phyloP scores from a whole-genome alignment of 2,888 invertebrate genomes.

The Yponomeuta plumbellus region DNA sequence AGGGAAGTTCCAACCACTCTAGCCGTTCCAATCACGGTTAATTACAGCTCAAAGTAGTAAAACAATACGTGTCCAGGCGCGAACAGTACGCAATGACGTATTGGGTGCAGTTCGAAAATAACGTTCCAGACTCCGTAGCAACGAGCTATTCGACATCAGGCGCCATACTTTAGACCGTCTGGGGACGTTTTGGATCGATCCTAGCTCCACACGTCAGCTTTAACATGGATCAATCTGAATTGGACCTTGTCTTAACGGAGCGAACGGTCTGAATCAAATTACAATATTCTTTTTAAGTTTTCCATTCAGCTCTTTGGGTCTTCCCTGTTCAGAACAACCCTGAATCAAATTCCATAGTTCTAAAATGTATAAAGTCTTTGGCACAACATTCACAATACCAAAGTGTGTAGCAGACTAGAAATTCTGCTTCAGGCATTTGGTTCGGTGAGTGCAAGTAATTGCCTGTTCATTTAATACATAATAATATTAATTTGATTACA shows the following conservation, averaged over 20 bases:
- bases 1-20: neutral
- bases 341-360: too few species aligned
- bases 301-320: too few species aligned
- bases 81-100: neutral
- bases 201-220: neutral
- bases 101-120: neutral
- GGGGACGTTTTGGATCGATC: neutral
- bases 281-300: neutral
- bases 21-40: neutral
- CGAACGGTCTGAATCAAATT: neutral
- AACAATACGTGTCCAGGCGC: slow-evolving; percentile 1
- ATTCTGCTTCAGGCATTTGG: neutral
- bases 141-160: neutral
- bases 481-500: neutral
- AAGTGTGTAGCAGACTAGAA: neutral
- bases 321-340: too few species aligned
- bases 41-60: neutral
- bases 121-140: neutral
- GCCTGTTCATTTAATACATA: neutral
- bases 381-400: neutral
- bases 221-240: too few species aligned
- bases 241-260: too few species aligned
- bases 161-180: neutral
- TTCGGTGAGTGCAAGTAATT: neutral
- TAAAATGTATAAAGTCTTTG: neutral